phyloP scores from a whole-genome alignment of 1,140 invertebrate genomes.

The Chymomyza costata region DNA sequence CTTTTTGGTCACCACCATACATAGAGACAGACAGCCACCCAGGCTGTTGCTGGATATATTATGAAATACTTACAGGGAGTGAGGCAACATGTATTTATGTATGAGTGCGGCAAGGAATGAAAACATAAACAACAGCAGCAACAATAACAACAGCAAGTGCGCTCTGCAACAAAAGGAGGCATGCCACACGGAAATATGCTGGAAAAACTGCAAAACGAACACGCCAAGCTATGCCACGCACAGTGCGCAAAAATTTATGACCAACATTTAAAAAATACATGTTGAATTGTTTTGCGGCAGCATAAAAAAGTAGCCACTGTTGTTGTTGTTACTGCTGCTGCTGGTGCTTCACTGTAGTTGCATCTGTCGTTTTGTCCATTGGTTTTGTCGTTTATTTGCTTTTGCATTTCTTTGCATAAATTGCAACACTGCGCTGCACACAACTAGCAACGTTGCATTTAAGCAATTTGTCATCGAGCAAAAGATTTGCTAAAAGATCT shows the following conservation, averaged over 20 bases:
- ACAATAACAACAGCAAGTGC: constrained; percentile 20
- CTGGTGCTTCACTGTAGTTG: constrained; percentile 9
- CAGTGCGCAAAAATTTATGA: constrained; percentile 67
- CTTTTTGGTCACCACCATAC: constrained; percentile 4
- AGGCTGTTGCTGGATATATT: constrained; percentile 66
- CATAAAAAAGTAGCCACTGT: constrained; percentile 70
- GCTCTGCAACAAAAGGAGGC: constrained; percentile 57
- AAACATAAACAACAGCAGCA: constrained; percentile 58
- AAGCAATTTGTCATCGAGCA: constrained; percentile 64
- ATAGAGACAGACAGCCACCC: constrained; percentile 42
- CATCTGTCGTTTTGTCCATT: too few relatives aligned
- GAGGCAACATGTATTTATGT: constrained; percentile 66
- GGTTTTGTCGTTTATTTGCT: constrained; percentile 30
- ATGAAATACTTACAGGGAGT: constrained; percentile 55
- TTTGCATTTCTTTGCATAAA: constrained; percentile 69
- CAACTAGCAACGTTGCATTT: constrained; percentile 49
- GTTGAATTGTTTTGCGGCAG: constrained; percentile 68
- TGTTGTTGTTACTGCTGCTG: too few relatives aligned
- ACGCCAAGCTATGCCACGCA: constrained; percentile 52
- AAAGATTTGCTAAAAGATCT: too few relatives aligned
- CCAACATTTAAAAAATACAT: constrained; percentile 67
- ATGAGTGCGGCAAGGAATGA: constrained; percentile 54
- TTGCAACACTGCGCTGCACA: constrained; percentile 56
- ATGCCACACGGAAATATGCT: constrained; percentile 65
- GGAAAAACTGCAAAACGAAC: constrained; percentile 52